Percentiles rank a stretch among this genome's conserved stretches.
phyloP scores from a whole-genome alignment of 2,888 invertebrate genomes.

The Nomada hirtipes region DNA sequence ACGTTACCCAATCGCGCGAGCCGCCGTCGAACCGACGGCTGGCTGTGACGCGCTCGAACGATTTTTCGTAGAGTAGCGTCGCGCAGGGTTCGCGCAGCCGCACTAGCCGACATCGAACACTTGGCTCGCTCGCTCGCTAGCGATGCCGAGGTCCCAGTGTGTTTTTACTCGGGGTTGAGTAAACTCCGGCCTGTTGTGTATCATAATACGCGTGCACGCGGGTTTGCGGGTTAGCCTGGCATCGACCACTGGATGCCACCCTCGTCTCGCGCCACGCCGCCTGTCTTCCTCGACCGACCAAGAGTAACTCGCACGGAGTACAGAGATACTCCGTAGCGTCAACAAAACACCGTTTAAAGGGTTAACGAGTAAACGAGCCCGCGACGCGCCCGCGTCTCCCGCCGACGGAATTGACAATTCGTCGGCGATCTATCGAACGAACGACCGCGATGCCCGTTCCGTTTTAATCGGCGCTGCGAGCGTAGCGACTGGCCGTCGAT shows the following conservation, averaged over 20 bases:
- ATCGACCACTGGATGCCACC: conserved; percentile 69
- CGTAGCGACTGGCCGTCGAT: neutral
- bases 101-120: conserved; percentile 60
- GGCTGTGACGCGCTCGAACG: conserved; percentile 35
- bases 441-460: neutral
- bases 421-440: conserved; percentile 31
- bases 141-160: conserved; percentile 78
- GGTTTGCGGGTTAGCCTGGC: conserved; percentile 74
- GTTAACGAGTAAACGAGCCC: conserved; percentile 32
- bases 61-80: conserved; percentile 65
- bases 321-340: conserved; percentile 47
- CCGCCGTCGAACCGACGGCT: conserved; percentile 4
- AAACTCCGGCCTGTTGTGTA: conserved; percentile 93
- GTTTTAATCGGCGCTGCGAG: neutral
- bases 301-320: conserved; percentile 20
- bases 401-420: conserved; percentile 42
- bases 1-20: neutral
- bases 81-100: conserved; percentile 67
- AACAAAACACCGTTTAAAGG: conserved; percentile 60
- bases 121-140: conserved; percentile 59
- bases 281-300: conserved; percentile 43
- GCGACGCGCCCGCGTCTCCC: conserved; percentile 12
- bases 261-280: conserved; percentile 59
- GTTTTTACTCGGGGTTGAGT: conserved; percentile 87
- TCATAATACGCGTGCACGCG: conserved; percentile 88